Evolutionary conservation across 2,797 vertebrate genomes (phyloP), one percentile per base, ranked within the genome.

Genomic region (Australoheros facetus): DNA sequence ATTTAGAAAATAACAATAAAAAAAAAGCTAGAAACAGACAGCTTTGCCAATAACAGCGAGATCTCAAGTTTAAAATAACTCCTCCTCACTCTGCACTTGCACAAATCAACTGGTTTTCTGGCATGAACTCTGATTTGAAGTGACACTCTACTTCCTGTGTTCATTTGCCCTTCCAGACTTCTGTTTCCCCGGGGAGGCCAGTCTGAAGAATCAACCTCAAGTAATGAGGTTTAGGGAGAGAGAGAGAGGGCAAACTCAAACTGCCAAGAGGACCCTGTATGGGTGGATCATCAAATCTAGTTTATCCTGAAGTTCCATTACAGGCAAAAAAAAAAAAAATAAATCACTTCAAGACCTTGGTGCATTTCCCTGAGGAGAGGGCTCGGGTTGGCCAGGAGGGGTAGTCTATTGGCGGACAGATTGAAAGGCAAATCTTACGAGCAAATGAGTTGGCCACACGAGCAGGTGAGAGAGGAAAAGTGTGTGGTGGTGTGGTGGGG

Each of bases 241-340:
- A 73, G 71, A 69, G 71, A 69, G 5, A 45, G 51, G 14, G 32
- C 16, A 56, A 80, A 82, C 69, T 71, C 74, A 73, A 82, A 84
- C 62, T 4, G 28, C 81, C 85, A 42, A 51, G 78, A 80, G 75
- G 55, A 51, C 19, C 32, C 10, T 12, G 59, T 56, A 77, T 13
- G 66, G 85, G 81, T 77, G 84, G 77, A 88, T 87, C 85, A 87
- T 92, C 87, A 87, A 90, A 92, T 91, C 88, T 86, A 85, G 86
- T 93, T 95, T 79, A 86, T 90, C 87, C 83, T 85, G 78, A 90
- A 91, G 87, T 91, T 93, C 85, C 78, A 92, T 93, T 91, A 86
- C 80, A 82, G 73, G 6, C 34, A 37, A 37, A 8, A 37, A 69
- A 69, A 26, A 30, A 69, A 30, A n/a, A 30, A 77, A 70, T n/a